phyloP scores from a whole-genome alignment of 2,888 invertebrate species.

The Cacoxenus indagator region DNA sequence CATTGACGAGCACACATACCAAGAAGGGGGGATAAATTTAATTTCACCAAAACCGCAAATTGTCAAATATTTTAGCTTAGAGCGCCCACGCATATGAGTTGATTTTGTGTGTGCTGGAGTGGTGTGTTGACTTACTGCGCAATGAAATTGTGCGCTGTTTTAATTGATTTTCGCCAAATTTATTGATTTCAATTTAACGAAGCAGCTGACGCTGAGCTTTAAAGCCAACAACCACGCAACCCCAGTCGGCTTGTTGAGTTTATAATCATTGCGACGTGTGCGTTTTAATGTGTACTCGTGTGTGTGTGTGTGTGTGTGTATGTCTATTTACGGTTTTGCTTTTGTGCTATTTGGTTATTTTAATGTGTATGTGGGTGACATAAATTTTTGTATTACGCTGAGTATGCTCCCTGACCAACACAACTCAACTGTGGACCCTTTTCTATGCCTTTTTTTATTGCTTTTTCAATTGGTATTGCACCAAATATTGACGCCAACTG shows the following conservation, averaged over 20 bases:
- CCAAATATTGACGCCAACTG: neutral
- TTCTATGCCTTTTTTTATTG: constrained; percentile 44
- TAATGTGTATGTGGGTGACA: constrained; percentile 46
- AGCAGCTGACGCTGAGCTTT: constrained; percentile 49
- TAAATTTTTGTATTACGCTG: too few relatives aligned
- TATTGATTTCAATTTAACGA: constrained; percentile 62
- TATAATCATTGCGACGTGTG: neutral
- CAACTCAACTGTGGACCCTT: too few relatives aligned
- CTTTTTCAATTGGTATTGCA: neutral
- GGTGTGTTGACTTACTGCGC: constrained; percentile 32
- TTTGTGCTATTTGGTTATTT: constrained; percentile 57
- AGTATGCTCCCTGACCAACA: too few relatives aligned
- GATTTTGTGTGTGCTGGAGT: too few relatives aligned
- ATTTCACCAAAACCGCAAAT: constrained; percentile 57
- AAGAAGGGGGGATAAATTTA: constrained; percentile 49
- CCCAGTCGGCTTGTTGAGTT: constrained; percentile 35
- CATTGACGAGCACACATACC: constrained; percentile 2
- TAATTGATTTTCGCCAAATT: constrained; percentile 62
- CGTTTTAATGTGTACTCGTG: neutral
- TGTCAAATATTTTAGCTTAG: constrained; percentile 61
- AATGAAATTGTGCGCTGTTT: constrained; percentile 41
- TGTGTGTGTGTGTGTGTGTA: constrained; percentile 12
- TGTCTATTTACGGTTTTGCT: constrained; percentile 29
- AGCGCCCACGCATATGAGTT: constrained; percentile 18
- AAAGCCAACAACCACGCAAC: constrained; percentile 32